A percentile compares a stretch with the other conserved stretches of the same genome.
phyloP scores from a whole-genome alignment of 1,140 invertebrate species.

The Polypedilum pembai region DNA sequence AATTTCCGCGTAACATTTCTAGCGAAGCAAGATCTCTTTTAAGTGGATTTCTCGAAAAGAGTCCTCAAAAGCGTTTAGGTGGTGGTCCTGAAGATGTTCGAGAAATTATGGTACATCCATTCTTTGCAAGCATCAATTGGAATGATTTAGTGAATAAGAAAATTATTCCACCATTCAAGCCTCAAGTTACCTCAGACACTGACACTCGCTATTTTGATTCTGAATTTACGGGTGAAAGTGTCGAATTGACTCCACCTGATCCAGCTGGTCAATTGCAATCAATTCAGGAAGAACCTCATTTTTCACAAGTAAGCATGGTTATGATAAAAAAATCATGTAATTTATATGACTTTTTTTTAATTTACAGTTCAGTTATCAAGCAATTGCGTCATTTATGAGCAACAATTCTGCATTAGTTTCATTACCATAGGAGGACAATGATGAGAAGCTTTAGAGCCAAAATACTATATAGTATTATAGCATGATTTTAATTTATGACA shows the following conservation, averaged over 20 bases:
- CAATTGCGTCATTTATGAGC: neutral
- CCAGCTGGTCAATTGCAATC: constrained; percentile 50
- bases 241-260: constrained; percentile 91
- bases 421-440: neutral
- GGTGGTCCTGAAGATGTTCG: constrained; percentile 89
- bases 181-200: constrained; percentile 89
- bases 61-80: constrained; percentile 80
- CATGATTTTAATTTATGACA: neutral
- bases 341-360: neutral
- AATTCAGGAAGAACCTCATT: constrained; percentile 57
- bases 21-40: constrained; percentile 81
- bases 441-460: neutral
- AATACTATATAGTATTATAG: neutral
- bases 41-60: constrained; percentile 78
- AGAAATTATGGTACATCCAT: constrained; percentile 85
- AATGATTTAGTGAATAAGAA: constrained; percentile 78
- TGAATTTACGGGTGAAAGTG: constrained; percentile 96
- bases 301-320: constrained; percentile 45
- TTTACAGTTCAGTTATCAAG: neutral
- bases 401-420: constrained; percentile 11
- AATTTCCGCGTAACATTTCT: constrained; percentile 83
- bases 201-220: constrained; percentile 97
- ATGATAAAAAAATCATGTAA: neutral
- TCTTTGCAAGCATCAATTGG: constrained; percentile 89
- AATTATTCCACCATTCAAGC: constrained; percentile 79